A percentile compares a stretch with the other conserved stretches of the same genome.
Conservation (phyloP, 2,888 invertebrate genomes). For the Steromphala cineraria region DNA sequence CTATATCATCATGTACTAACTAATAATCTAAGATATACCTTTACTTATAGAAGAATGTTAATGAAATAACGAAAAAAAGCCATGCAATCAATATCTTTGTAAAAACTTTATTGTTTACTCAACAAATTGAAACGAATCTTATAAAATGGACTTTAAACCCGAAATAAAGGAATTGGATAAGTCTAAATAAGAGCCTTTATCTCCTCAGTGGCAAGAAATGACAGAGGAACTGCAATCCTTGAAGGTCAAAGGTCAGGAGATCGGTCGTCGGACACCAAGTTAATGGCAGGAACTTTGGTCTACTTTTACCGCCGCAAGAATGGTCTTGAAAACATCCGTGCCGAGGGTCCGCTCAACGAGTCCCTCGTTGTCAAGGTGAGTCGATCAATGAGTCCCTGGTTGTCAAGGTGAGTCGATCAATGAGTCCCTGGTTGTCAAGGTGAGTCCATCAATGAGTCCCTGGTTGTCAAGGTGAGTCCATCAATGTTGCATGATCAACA, state of each 20-base stretch:
- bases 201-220: conserved; percentile 16
- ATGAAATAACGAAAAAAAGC: too few species aligned
- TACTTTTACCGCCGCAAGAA: conserved; percentile 9
- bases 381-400: neutral
- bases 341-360: conserved; percentile 23
- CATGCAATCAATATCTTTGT: too few species aligned
- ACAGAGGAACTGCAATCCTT: neutral
- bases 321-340: neutral
- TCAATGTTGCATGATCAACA: too few species aligned
- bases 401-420: conserved; percentile 8
- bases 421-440: conserved; percentile 18
- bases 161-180: too few species aligned
- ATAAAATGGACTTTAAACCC: too few species aligned
- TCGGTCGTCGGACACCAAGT: neutral
- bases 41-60: too few species aligned
- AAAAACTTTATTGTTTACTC: too few species aligned
- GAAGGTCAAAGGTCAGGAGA: neutral
- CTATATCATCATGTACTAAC: too few species aligned
- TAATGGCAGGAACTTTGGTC: conserved; percentile 9
- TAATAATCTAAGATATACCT: too few species aligned
- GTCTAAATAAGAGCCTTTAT: too few species aligned
- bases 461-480: conserved; percentile 4
- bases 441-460: neutral
- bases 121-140: too few species aligned
- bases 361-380: conserved; percentile 16